Base-by-base conservation (phyloP, 2,888 invertebrate species). In the Cosmopolites sordidus region DNA sequence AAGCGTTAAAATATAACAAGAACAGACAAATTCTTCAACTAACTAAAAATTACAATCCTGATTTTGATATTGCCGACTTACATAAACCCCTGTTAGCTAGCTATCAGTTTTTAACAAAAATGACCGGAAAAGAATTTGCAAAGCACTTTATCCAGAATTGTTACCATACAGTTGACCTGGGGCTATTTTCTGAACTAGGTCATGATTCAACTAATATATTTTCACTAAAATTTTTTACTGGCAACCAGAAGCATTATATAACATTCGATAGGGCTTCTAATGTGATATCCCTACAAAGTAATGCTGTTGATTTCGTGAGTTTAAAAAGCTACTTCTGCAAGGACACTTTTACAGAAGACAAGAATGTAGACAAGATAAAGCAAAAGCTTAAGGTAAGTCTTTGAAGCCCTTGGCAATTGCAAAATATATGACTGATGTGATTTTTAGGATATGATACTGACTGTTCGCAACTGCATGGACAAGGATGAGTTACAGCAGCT, bases 101-200 rank as follows among this genome's bases (percentile, higher is more conserved):
- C 39, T 66, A 64, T 49, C 56, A 60, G 43, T 57, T 69, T 51
- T 53, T 47, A 40, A 67, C 62, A 51, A 51, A 61, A 37, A 55
- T 62, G 15, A 58, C 57, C 43, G 52, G 54, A 8, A 58, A 59
- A 37, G 59, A 60, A 33, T 66, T 72, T 55, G 58, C 69, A 12
- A 59, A 67, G 51, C 43, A 51, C 2, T 45, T 71, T 38, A 58
- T 69, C 43, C 64, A 64, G 58, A 68, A 72, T 58, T 66, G 64
- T 22, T 70, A 69, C 51, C 68, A 72, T 48, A 64, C 62, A 48
- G 54, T 69, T 27, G 63, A 67, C 50, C 53, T 66, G 2, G 64
- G 67, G 48, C 44, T 60, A 16, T 64, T 70, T 48, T 57, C 63
- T 12, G 59, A 64, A 12, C 62, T 69, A 45, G 48, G 48, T n/a